Conservation (phyloP, 2,888 invertebrate species). For the Megalurothrips usitatus region DNA sequence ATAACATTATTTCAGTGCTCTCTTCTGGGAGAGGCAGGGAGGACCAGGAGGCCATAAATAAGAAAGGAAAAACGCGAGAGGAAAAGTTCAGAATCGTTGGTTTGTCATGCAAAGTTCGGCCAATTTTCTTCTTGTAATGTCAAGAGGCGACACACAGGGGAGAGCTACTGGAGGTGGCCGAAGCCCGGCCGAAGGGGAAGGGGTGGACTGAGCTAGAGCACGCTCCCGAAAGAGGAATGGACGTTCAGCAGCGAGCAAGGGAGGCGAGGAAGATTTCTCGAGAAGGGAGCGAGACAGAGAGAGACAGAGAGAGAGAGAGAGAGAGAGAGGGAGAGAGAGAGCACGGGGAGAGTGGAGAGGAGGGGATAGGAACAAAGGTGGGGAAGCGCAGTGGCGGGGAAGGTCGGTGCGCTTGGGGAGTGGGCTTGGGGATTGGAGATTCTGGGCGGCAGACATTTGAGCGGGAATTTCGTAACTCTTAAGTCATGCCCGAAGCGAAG, state of each 20-base stretch:
- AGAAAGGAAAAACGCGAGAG: not conserved
- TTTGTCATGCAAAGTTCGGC: too few species aligned
- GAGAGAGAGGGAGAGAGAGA: too few species aligned
- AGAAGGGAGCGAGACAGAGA: too few species aligned
- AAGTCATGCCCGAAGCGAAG: slow-evolving; percentile 8
- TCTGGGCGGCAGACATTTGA: slow-evolving; percentile 24
- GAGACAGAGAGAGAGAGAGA: too few species aligned
- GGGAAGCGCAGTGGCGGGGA: not conserved
- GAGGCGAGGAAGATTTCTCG: too few species aligned
- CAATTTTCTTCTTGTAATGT: not conserved
- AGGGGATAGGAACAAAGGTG: not conserved
- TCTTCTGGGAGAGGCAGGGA: not conserved
- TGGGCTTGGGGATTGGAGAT: not conserved
- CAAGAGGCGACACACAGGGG: not conserved
- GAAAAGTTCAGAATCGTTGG: not conserved
- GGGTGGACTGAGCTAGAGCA: too few species aligned
- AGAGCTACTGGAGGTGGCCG: too few species aligned
- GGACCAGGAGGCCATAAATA: not conserved
- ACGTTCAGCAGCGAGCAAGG: not conserved
- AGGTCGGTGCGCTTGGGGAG: slow-evolving; percentile 11
- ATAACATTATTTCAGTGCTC: slow-evolving; percentile 16
- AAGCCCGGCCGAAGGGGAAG: too few species aligned
- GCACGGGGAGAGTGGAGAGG: not conserved
- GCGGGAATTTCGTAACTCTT: slow-evolving; percentile 20
- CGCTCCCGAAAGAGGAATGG: not conserved